These are phyloP conservation scores for Lampris incognitus DNA, from an alignment of 2,113 vertebrate genomes.

Conservation along the genomic window DNA sequence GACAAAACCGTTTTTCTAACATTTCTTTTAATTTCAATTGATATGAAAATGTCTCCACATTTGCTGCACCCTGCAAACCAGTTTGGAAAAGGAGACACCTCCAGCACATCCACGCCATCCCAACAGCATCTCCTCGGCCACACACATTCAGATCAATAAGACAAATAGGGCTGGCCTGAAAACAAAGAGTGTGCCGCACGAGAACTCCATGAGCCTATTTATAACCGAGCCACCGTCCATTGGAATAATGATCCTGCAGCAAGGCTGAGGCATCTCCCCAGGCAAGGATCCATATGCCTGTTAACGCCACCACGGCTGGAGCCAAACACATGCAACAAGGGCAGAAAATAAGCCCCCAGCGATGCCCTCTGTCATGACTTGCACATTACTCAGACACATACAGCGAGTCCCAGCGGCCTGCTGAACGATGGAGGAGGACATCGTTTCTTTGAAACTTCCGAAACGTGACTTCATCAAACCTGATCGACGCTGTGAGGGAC, in stretches of 20 bases:
- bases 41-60: constrained; percentile 3
- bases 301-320: constrained; percentile 55
- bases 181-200: constrained; percentile 74
- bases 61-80: constrained; percentile 12
- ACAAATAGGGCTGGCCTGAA: constrained; percentile 78
- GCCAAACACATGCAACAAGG: constrained; percentile 61
- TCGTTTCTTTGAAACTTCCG: constrained; percentile 27
- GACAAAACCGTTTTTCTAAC: no score
- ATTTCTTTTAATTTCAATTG: background rate
- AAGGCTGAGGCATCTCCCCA: constrained; percentile 68
- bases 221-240: constrained; percentile 77
- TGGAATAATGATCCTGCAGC: constrained; percentile 79
- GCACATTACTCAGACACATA: constrained; percentile 63
- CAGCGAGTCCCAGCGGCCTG: constrained; percentile 53
- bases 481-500: constrained; percentile 8
- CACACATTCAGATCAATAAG: constrained; percentile 79
- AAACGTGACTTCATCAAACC: constrained; percentile 46
- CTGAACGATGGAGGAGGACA: constrained; percentile 8
- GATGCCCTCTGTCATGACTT: constrained; percentile 52
- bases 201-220: constrained; percentile 81
- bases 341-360: constrained; percentile 54
- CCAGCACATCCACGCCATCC: background rate
- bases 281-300: constrained; percentile 76
- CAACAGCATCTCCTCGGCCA: constrained; percentile 54
- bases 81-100: background rate